Evolutionary conservation across 2,113 vertebrate genomes (phyloP).

Genomic region (Oplegnathus fasciatus): DNA sequence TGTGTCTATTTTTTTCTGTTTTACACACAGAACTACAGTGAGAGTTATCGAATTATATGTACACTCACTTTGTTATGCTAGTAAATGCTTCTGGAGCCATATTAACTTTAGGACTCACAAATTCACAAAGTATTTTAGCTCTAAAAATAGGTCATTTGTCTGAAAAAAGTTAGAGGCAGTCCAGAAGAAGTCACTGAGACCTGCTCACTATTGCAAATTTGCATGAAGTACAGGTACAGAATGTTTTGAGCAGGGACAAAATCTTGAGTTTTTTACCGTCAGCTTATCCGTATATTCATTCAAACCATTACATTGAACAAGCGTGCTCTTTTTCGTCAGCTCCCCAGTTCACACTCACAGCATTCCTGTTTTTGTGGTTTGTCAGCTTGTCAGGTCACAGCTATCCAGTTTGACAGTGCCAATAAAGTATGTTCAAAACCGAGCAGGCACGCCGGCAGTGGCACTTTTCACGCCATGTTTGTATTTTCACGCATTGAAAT

Average conservation of each 20-base stretch:
- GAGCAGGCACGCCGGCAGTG: neutral
- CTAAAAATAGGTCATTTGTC: too few relatives aligned
- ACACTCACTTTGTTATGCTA: too few relatives aligned
- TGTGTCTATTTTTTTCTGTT: too few relatives aligned
- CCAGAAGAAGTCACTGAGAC: too few relatives aligned
- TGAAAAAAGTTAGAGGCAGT: too few relatives aligned
- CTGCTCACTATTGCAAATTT: too few relatives aligned
- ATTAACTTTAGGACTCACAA: too few relatives aligned
- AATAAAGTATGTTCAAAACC: conserved; percentile 27
- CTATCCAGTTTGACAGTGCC: conserved; percentile 27
- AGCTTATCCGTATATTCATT: neutral
- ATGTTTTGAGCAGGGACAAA: neutral
- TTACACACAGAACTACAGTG: too few relatives aligned
- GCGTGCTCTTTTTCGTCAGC: neutral
- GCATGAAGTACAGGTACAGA: too few relatives aligned
- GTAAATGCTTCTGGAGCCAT: too few relatives aligned
- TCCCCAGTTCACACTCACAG: conserved; percentile 9
- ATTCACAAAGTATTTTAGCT: too few relatives aligned
- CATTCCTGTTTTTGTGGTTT: conserved; percentile 16
- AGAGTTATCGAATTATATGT: too few relatives aligned
- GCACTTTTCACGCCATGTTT: conserved; percentile 19
- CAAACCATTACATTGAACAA: neutral
- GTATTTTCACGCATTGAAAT: conserved; percentile 23
- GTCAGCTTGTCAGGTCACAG: conserved; percentile 37
- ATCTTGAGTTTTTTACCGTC: neutral